A percentile compares a stretch with the other conserved stretches of the same genome.
Evolutionary conservation across 1,140 invertebrate species (phyloP).

Genomic region (Pantala flavescens): DNA sequence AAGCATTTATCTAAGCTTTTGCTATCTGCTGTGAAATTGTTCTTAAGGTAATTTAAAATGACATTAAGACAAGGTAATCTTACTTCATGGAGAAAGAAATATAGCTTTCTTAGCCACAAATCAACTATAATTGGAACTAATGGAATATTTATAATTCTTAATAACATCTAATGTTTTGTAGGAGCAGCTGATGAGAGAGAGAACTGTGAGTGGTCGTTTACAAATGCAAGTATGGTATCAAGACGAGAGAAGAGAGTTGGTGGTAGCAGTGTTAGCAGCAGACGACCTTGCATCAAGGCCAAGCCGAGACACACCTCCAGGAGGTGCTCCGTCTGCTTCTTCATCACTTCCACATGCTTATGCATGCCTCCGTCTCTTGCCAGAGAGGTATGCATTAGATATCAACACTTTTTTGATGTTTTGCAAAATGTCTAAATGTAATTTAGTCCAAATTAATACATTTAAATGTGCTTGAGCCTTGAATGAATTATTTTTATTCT

Average conservation of each 20-base stretch:
- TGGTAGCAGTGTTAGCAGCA: slow-evolving; percentile 70
- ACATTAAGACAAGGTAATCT: too few relatives aligned
- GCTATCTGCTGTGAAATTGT: too few relatives aligned
- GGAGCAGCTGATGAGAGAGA: slow-evolving; percentile 63
- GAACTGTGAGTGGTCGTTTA: slow-evolving; percentile 53
- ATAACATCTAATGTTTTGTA: slow-evolving; percentile 28
- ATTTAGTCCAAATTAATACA: background rate
- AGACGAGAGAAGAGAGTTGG: slow-evolving; percentile 63
- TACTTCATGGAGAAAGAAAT: too few relatives aligned
- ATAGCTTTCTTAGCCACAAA: too few relatives aligned
- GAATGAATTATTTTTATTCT: too few relatives aligned
- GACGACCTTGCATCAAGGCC: slow-evolving; percentile 68
- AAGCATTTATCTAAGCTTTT: too few relatives aligned
- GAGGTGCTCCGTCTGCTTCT: slow-evolving; percentile 34
- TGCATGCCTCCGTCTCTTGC: slow-evolving; percentile 64
- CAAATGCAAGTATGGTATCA: slow-evolving; percentile 82
- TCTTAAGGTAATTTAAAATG: too few relatives aligned
- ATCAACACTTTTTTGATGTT: slow-evolving; percentile 15
- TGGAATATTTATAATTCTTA: too few relatives aligned
- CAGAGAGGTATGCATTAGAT: slow-evolving; percentile 53
- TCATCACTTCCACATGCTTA: slow-evolving; percentile 62
- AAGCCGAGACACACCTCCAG: slow-evolving; percentile 49
- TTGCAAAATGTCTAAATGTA: too few relatives aligned
- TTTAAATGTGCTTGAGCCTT: background rate
- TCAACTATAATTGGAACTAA: too few relatives aligned